Evolutionary conservation across 2,888 invertebrate species (phyloP), one percentile per base, ranked within the genome.

Genomic region (Argyresthia albistria): DNA sequence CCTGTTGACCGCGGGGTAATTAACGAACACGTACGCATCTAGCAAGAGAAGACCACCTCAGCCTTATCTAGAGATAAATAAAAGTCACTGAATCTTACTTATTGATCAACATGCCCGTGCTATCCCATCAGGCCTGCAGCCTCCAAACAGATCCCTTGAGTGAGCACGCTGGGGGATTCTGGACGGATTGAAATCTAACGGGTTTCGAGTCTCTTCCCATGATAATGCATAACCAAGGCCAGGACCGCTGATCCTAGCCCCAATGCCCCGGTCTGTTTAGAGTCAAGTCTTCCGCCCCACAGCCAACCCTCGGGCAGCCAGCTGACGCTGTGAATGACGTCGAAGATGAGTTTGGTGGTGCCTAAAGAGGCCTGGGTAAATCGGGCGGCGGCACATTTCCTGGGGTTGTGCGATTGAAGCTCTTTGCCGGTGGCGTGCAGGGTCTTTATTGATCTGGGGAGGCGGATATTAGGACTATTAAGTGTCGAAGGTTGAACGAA

Each of bases 231-330:
- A 0, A 79, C 63, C 0, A 86, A 61, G 0, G 75, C 80, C 4
- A 84, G 53, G 0, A 74, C 62, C 1, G 78, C 86, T 0, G 84
- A 73, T 0, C 65, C 60, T 0, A 78, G 76, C 10, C 82, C 86
- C 1, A 76, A 59, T 0, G 62, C 73, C 16, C 80, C 72, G 0
- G 73, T 73, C 6, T 70, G 70, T 25, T 9, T 60, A 0, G 70
- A 63, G 12, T 58, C 61, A 15, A 96, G 75, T 63, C 89, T 90
- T 0, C 92, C 91, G 15, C 95, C 93, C 96, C 96, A 97, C 49
- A 96, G 79, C 73, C 91, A 91, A 46, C 95, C 95, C 11, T 80
- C 76, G 0, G 96, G 96, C 56, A 97, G 74, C 73, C 95, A 95
- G 77, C 92, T 94, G 4, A 95, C 90, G 0, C 95, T 94, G 73